Conservation (phyloP, 1,140 invertebrate species). For the Papilio polyxenes region DNA sequence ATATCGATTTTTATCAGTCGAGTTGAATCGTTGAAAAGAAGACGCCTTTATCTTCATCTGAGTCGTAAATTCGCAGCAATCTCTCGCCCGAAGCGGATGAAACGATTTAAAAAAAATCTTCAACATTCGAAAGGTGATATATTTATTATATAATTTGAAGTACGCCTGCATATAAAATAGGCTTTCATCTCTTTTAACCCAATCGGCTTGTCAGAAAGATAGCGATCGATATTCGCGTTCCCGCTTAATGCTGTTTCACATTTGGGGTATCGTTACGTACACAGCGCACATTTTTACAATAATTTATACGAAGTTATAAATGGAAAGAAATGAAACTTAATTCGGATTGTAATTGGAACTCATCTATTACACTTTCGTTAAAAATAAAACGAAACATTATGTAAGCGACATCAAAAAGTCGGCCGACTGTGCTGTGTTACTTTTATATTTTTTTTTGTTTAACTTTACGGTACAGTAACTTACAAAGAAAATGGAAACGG, state of each 20-base stretch:
- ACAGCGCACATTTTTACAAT: not conserved
- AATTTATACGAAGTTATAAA: conserved; percentile 3
- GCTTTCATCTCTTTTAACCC: conserved; percentile 9
- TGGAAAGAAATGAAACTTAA: not conserved
- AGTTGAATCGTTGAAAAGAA: conserved; percentile 12
- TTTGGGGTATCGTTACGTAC: not conserved
- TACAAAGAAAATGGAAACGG: too few species aligned
- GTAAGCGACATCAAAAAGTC: not conserved
- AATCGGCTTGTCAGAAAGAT: conserved; percentile 9
- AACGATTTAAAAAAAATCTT: conserved; percentile 11
- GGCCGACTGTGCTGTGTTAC: not conserved
- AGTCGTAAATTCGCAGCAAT: not conserved
- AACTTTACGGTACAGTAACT: not conserved
- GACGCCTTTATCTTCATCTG: conserved; percentile 12
- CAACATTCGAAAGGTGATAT: conserved; percentile 22
- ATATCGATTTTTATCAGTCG: conserved; percentile 22
- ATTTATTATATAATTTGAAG: conserved; percentile 20
- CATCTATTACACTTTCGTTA: not conserved
- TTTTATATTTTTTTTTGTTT: not conserved
- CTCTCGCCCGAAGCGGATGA: not conserved
- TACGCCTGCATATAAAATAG: conserved; percentile 12
- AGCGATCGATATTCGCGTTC: conserved; percentile 9
- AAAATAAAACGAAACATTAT: not conserved
- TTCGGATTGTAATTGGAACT: not conserved
- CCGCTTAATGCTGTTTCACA: not conserved